phyloP scores from a whole-genome alignment of 2,888 invertebrate genomes.

The Pocota personata region DNA sequence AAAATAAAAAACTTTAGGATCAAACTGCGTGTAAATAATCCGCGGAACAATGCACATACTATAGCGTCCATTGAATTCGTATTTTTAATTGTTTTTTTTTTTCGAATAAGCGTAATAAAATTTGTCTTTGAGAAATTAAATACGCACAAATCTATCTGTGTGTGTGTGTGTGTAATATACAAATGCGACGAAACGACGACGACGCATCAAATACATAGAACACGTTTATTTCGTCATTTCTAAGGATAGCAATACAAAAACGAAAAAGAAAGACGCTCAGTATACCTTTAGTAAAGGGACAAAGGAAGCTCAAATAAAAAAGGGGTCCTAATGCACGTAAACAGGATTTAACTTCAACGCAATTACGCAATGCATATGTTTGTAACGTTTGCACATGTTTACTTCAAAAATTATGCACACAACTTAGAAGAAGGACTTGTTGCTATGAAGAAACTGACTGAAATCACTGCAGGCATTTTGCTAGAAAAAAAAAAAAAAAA shows the following conservation, averaged over 20 bases:
- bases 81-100: constrained; percentile 44
- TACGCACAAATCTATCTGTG: constrained; percentile 7
- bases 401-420: constrained; percentile 4
- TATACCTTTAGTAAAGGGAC: constrained; percentile 19
- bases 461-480: constrained; percentile 29
- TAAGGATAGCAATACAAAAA: constrained; percentile 8
- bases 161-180: background rate
- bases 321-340: constrained; percentile 64
- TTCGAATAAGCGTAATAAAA: constrained; percentile 48
- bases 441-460: constrained; percentile 3
- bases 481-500: background rate
- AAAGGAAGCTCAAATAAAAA: constrained; percentile 23
- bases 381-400: constrained; percentile 29
- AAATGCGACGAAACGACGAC: background rate
- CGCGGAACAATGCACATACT: constrained; percentile 24
- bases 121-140: constrained; percentile 10
- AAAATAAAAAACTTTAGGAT: background rate
- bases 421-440: constrained; percentile 12
- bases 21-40: constrained; percentile 59
- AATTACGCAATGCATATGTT: constrained; percentile 60
- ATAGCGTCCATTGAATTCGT: constrained; percentile 22
- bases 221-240: constrained; percentile 49
- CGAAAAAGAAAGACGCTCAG: background rate
- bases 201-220: constrained; percentile 56
- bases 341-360: constrained; percentile 47